Conservation (phyloP, 2,888 invertebrate genomes). For the Craniophora ligustri region DNA sequence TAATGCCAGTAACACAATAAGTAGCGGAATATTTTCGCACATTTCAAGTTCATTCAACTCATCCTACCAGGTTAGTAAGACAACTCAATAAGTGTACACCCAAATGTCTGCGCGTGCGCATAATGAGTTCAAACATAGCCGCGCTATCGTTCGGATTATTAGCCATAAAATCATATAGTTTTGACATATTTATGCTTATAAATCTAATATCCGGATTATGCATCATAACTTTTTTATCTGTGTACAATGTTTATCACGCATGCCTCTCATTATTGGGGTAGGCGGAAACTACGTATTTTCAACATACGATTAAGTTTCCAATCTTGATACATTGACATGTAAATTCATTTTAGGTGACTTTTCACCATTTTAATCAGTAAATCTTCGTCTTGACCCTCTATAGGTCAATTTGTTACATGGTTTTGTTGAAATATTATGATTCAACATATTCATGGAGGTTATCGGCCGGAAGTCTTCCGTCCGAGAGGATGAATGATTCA, state of each 20-base stretch:
- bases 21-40: slow-evolving; percentile 23
- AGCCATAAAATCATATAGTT: slow-evolving; percentile 27
- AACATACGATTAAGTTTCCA: no score
- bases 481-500: slow-evolving; percentile 25
- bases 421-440: slow-evolving; percentile 6
- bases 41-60: slow-evolving; percentile 44
- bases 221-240: slow-evolving; percentile 26
- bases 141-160: slow-evolving; percentile 12
- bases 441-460: slow-evolving; percentile 9
- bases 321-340: no score
- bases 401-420: not conserved
- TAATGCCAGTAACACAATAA: not conserved
- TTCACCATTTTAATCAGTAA: no score
- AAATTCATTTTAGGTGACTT: no score
- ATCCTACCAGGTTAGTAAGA: slow-evolving; percentile 37
- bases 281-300: no score
- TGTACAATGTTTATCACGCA: slow-evolving; percentile 1
- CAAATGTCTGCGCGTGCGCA: slow-evolving; percentile 11
- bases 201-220: slow-evolving; percentile 25
- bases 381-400: no score
- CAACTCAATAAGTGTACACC: slow-evolving; percentile 25
- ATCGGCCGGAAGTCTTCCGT: slow-evolving; percentile 12
- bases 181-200: slow-evolving; percentile 13
- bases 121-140: not conserved
- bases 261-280: not conserved